A percentile compares a stretch with the other conserved stretches of the same genome.
These are phyloP conservation scores for Lophura nycthemera DNA, from an alignment of 2,113 vertebrate genomes.

Conservation along the genomic window DNA sequence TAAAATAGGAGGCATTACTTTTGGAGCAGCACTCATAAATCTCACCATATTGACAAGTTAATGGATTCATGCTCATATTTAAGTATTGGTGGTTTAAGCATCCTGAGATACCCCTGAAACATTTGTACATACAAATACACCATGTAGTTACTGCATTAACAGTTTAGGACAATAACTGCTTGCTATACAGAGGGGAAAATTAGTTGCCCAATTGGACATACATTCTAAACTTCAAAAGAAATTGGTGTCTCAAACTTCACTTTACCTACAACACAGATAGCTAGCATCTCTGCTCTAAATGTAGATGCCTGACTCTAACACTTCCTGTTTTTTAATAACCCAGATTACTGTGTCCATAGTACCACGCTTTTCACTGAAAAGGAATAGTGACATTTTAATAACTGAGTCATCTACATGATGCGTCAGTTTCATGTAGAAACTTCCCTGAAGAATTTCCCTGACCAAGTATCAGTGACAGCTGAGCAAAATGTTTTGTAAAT, in stretches of 20 bases:
- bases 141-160: background rate
- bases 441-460: constrained; percentile 12
- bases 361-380: background rate
- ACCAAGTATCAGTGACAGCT: background rate
- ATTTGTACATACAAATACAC: background rate
- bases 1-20: background rate
- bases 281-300: background rate
- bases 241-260: background rate
- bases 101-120: background rate
- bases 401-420: background rate
- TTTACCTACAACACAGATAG: background rate
- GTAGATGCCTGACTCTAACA: background rate
- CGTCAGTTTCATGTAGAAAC: background rate
- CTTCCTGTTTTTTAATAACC: background rate
- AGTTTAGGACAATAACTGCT: background rate
- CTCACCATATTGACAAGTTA: background rate
- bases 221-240: background rate
- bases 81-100: background rate
- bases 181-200: background rate
- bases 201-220: background rate
- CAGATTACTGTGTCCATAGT: background rate
- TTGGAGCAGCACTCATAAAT: background rate
- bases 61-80: background rate
- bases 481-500: background rate
- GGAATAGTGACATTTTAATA: background rate